phyloP scores from a whole-genome alignment of 2,113 vertebrate genomes.

The Cochlearius cochlearius region DNA sequence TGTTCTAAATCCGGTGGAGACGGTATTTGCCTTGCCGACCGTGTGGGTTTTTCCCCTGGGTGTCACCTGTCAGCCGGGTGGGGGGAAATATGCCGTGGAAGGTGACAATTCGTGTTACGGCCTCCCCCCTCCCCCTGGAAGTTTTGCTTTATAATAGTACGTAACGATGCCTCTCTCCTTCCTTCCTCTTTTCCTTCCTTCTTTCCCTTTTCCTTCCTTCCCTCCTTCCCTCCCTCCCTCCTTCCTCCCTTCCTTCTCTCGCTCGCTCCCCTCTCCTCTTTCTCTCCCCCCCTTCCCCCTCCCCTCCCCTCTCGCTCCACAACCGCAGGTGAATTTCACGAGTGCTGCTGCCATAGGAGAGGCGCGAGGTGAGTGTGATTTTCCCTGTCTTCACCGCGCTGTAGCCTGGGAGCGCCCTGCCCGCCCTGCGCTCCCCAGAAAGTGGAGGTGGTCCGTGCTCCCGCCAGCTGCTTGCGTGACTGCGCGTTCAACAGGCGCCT shows the following conservation, averaged over 20 bases:
- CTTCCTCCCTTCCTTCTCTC: too few species aligned
- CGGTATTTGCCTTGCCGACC: not conserved
- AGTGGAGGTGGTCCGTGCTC: not conserved
- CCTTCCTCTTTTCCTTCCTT: too few species aligned
- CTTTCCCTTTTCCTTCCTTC: too few species aligned
- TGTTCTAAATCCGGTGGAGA: not conserved
- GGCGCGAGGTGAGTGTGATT: constrained; percentile 15
- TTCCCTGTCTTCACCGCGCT: not conserved
- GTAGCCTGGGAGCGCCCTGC: not conserved
- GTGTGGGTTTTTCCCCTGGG: not conserved
- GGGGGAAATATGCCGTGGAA: not conserved
- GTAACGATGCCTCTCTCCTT: not conserved
- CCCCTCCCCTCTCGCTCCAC: not conserved
- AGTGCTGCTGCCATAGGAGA: not conserved
- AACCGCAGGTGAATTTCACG: not conserved
- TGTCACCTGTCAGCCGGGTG: constrained; percentile 33
- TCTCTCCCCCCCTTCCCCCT: too few species aligned
- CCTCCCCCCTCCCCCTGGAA: not conserved
- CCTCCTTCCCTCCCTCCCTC: too few species aligned
- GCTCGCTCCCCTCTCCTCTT: accelerated
- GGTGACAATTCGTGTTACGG: not conserved
- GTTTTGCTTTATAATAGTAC: not conserved
- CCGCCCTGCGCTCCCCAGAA: not conserved
- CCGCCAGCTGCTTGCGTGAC: not conserved
- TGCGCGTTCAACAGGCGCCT: not conserved